Evolutionary conservation across 2,113 vertebrate species (phyloP), one percentile per base, ranked within the genome.

Genomic region (Cygnus buccinator): DNA sequence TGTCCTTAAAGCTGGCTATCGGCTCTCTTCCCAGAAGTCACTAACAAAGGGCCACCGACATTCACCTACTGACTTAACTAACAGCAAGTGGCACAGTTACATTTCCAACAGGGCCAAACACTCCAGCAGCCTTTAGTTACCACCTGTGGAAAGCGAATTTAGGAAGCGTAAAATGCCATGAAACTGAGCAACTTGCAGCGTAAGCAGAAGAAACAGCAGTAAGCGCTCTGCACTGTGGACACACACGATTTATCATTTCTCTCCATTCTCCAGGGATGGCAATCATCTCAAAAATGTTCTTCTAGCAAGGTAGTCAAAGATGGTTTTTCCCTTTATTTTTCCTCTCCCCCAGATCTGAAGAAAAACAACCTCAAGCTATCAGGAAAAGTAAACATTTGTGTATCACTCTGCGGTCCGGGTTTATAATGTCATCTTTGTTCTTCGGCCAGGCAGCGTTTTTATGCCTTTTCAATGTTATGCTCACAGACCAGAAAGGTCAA

Each of bases 401-500:
- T 43, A 55, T 54, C 21, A 15, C 55, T 59, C 75, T 48, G 55
- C 81, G 28, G 44, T 17, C 2, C 1, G 61, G 68, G 72, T 80
- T 87, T 84, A 71, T 50, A 96, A 83, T 3, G 65, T 54, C 55
- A 74, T 52, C 70, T 70, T 93, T 55, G 29, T 43, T 74, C 88
- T 87, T 72, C 14, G 48, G 41, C 90, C 70, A 83, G 77, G 15
- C 28, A 72, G 23, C 3, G 0, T 66, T 94, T 94, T 84, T 55
- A 62, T 28, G 7, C 50, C 58, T 46, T 87, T 91, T 88, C n/a
- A 62, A 7, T 12, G 39, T 48, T 59, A 78, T 10, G 44, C 13
- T 94, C 67, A 41, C 39, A 78, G 65, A 92, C 43, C 29, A 31
- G 67, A 97, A 94, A 93, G 86, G 81, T 90, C 93, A 96, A 46